Evolutionary conservation across 1,140 invertebrate genomes (phyloP), one percentile per base, ranked within the genome.

Genomic region (Diorhabda carinulata): DNA sequence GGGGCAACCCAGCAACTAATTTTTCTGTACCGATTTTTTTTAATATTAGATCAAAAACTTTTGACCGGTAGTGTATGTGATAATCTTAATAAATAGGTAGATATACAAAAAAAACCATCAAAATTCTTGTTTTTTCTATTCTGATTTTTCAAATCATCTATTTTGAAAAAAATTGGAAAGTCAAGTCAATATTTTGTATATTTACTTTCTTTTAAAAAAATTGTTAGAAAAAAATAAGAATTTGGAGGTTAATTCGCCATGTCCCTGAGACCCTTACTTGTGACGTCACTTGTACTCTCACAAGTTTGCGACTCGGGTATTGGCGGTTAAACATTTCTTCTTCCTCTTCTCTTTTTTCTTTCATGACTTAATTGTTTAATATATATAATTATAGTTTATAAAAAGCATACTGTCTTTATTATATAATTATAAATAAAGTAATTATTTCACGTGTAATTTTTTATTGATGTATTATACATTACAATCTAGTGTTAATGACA

Each of bases 181-280:
- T 62, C 7, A 43, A 62, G 10, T 62, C n/a, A 64, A 42, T 67
- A n/a, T 71, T 59, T 72, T 63, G 70, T 64, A 74, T 78, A 74
- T 78, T 76, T 78, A 79, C 77, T 80, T 73, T 73, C 73, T 68
- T 74, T 25, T 25, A 25, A 25, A 25, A 25, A 72, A 69, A 70
- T 69, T 67, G 79, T 77, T 78, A 76, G 59, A 57, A 67, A 67
- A 67, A 67, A 45, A 66, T 66, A 66, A 58, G 64, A 66, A 66
- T 58, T 66, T 67, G 43, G 43, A 76, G 72, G 79, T 79, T 78
- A 79, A 81, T 80, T 82, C 78, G 77, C 87, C 88, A 86, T 83
- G 87, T 88, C 88, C 88, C 87, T 89, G 88, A 89, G 88, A 89
- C 87, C 87, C 87, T 88, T 88, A 87, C 87, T 88, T 88, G 87